Conservation (phyloP, 2,113 vertebrate genomes). For the Leptobrachium leishanense region DNA sequence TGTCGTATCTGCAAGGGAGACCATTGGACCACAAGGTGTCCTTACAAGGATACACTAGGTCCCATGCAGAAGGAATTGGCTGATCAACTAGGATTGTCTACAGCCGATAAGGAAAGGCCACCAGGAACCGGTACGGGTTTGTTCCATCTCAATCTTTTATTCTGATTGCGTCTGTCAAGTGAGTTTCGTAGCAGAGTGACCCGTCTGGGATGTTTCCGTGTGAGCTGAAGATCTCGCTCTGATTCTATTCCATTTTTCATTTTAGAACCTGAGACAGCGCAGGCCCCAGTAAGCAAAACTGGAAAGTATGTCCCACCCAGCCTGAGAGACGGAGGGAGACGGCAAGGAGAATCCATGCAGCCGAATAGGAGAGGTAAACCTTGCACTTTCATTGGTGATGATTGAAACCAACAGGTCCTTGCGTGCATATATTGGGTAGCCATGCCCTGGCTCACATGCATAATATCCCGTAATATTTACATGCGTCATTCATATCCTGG, state of each 20-base stretch:
- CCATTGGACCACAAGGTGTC: constrained; percentile 96
- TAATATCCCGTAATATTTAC: too few relatives aligned
- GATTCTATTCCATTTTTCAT: neutral
- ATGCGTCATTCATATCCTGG: too few relatives aligned
- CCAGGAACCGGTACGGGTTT: constrained; percentile 65
- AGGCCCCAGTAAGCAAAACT: constrained; percentile 84
- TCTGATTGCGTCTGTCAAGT: too few relatives aligned
- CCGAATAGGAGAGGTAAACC: constrained; percentile 84
- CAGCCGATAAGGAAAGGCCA: constrained; percentile 86
- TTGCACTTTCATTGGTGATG: too few relatives aligned
- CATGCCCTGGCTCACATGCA: too few relatives aligned
- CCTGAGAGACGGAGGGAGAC: constrained; percentile 82
- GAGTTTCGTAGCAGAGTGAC: too few relatives aligned
- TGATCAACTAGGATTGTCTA: constrained; percentile 88
- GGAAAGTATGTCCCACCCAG: constrained; percentile 93
- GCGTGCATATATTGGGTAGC: too few relatives aligned
- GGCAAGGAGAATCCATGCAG: constrained; percentile 93
- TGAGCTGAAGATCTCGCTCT: too few relatives aligned
- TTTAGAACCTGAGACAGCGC: constrained; percentile 81
- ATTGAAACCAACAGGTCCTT: too few relatives aligned
- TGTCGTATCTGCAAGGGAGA: constrained; percentile 97
- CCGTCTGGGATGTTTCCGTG: too few relatives aligned
- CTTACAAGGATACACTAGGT: constrained; percentile 93
- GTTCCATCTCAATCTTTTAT: too few relatives aligned
- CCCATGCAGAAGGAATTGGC: constrained; percentile 98